These are phyloP conservation scores for Nansenia antarctica DNA, from an alignment of 2,113 vertebrate genomes.

Conservation along the genomic window DNA sequence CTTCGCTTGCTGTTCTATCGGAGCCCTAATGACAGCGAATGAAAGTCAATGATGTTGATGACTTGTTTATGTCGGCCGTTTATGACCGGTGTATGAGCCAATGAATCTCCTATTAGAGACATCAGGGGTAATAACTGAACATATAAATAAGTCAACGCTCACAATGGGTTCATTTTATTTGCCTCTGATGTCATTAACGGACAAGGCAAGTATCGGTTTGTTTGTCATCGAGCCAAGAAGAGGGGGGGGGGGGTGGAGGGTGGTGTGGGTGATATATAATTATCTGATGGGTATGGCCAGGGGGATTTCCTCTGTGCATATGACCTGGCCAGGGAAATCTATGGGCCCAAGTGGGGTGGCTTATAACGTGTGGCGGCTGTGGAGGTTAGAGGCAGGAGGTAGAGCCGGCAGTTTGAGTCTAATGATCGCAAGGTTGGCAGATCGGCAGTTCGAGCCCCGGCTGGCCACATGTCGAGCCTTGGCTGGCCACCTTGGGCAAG, in stretches of 20 bases:
- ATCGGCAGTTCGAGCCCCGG: too few species aligned
- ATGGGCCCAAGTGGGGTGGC: too few species aligned
- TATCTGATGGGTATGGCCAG: background rate
- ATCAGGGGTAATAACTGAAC: slow-evolving; percentile 19
- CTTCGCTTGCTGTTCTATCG: slow-evolving; percentile 30
- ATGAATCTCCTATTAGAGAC: slow-evolving; percentile 34
- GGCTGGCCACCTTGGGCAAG: too few species aligned
- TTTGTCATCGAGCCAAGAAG: background rate
- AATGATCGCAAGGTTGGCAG: too few species aligned
- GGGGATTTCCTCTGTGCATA: background rate
- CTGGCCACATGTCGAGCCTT: too few species aligned
- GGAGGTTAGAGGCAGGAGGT: too few species aligned
- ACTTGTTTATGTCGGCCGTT: slow-evolving; percentile 14
- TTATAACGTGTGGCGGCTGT: too few species aligned
- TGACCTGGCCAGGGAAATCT: too few species aligned
- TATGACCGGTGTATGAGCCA: slow-evolving; percentile 11
- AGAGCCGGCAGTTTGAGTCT: too few species aligned
- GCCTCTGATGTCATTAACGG: too few species aligned
- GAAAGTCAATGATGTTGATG: slow-evolving; percentile 24
- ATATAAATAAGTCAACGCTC: slow-evolving; percentile 26
- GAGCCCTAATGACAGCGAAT: slow-evolving; percentile 27
- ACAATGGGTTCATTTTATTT: slow-evolving; percentile 24
- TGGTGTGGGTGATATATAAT: too few species aligned
- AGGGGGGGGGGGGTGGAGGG: too few species aligned
- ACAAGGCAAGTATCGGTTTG: background rate